Base-by-base conservation (phyloP, 1,140 invertebrate species). In the Parasteatoda tepidariorum region DNA sequence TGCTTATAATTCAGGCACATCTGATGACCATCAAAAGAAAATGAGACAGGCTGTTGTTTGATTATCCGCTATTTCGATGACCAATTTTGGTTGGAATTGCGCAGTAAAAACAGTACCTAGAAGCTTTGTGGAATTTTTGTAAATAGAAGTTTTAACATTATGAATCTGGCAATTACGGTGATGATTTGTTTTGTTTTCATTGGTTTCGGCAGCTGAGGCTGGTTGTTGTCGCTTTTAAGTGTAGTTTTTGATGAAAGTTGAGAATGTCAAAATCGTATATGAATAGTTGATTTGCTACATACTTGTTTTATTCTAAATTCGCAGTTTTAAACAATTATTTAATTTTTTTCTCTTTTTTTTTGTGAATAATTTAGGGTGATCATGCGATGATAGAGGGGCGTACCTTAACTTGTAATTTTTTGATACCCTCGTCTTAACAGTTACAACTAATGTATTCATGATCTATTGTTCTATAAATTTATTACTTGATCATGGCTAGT, bases 401-500 rank as follows among this genome's bases (percentile, higher is more conserved):
- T 48, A 48, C 18, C 38, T 13, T 1, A 48, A 13, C 18, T 48
- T 2, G 9, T 48, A 2, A 13, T 48, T 48, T 13, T 48, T 48
- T 13, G 18, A 48, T 48, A 13, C 1, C 1, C 9, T 2, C 18
- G 9, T 48, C 18, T 48, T 48, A 13, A n/a, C n/a, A n/a, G n/a
- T 48, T 13, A 48, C 38, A 48, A 13, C 9, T 48, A 0, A 13
- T 48, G 18, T 48, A 48, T 18, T 48, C 38, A 13, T 13, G 4
- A 13, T 48, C 18, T 4, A 18, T 48, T 9, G 9, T 48, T 9
- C 9, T 18, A 48, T 13, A 13, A 13, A 18, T 48, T 48, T 9
- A 9, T 48, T 48, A 4, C 18, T 48, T 2, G 18, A 57, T 26
- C 13, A 82, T 82, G 78, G 34, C 78, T 71, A 82, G 38, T 30